Base-by-base conservation (phyloP, 2,888 invertebrate genomes). In the Dynastes hyllus region DNA sequence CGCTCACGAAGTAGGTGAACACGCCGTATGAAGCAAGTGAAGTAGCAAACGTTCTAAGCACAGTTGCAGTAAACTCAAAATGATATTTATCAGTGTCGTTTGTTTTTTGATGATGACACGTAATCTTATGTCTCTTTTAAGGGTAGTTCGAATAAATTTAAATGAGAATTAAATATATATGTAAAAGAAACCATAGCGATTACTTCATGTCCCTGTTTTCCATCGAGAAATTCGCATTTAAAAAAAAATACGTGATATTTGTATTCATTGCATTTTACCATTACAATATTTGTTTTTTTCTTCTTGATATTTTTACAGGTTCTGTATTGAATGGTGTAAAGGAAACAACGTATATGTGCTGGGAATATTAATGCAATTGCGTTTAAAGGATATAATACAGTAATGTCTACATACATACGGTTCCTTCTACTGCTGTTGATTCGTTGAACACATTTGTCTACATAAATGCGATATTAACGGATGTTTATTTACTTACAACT, bases 321-420 rank as follows among this genome's bases (percentile, higher is more conserved):
- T 77, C 69, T 70, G 77, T 61, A 61, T 75, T 75, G 45, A 61
- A 75, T 75, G 61, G 73, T 61, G 27, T 75, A 75, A 75, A 75
- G 73, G 73, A 75, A 75, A 75, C 61, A 75, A 45, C 73, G 73
- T 75, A 75, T 75, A 61, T 61, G 73, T 45, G 45, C 9, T 22
- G 27, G 50, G 73, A 55, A 75, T 75, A 75, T 75, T 75, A 61
- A 75, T 75, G 61, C 16, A 75, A 75, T 63, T 75, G 73, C 61
- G 45, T 55, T 45, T 45, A 63, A 45, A 40, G 27, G 45, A 55
- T 51, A 51, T 69, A 61, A 75, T 61, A 75, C 61, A 75, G 63
- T 50, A 63, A 63, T 75, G 29, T 45, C 45, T 75, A 58, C 58
- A 73, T 61, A 61, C 61, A 61, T 63, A 75, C 27, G 73, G 61